Percentiles rank a stretch among this genome's conserved stretches.
Conservation (phyloP, 2,888 invertebrate species). For the Caradrina kadenii region DNA sequence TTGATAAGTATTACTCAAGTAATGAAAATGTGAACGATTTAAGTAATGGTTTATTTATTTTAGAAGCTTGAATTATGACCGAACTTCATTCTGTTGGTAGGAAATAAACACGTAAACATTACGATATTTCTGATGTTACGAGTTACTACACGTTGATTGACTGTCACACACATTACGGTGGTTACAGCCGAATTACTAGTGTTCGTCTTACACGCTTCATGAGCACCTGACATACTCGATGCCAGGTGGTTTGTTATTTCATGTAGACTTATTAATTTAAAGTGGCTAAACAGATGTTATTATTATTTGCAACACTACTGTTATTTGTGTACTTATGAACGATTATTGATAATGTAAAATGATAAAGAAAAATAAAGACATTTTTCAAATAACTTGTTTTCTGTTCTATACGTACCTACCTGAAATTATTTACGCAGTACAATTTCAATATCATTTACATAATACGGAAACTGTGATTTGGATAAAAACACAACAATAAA, state of each 20-base stretch:
- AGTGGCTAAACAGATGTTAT: slow-evolving; percentile 33
- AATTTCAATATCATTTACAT: too few species aligned
- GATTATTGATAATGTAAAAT: slow-evolving; percentile 72
- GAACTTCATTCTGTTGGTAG: slow-evolving; percentile 26
- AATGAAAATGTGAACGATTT: slow-evolving; percentile 20
- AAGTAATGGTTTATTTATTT: slow-evolving; percentile 27
- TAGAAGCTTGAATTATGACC: slow-evolving; percentile 26
- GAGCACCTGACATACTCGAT: slow-evolving; percentile 13
- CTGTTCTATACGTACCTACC: background rate
- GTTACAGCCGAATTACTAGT: slow-evolving; percentile 7
- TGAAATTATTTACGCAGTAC: too few species aligned
- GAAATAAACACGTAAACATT: slow-evolving; percentile 25
- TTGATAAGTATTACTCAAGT: slow-evolving; percentile 28
- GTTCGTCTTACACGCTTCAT: slow-evolving; percentile 14
- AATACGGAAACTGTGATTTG: too few species aligned
- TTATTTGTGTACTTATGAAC: slow-evolving; percentile 74
- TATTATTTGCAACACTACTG: slow-evolving; percentile 69
- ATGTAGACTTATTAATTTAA: background rate
- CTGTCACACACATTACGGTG: slow-evolving; percentile 19
- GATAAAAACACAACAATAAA: too few species aligned
- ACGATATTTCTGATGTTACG: slow-evolving; percentile 16
- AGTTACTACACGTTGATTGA: slow-evolving; percentile 12
- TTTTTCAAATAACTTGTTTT: slow-evolving; percentile 69
- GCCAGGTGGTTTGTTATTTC: background rate
- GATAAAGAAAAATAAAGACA: slow-evolving; percentile 73